Percentiles rank a stretch among this genome's conserved stretches.
phyloP scores from a whole-genome alignment of 2,113 vertebrate genomes.

The Lagenorhynchus albirostris region DNA sequence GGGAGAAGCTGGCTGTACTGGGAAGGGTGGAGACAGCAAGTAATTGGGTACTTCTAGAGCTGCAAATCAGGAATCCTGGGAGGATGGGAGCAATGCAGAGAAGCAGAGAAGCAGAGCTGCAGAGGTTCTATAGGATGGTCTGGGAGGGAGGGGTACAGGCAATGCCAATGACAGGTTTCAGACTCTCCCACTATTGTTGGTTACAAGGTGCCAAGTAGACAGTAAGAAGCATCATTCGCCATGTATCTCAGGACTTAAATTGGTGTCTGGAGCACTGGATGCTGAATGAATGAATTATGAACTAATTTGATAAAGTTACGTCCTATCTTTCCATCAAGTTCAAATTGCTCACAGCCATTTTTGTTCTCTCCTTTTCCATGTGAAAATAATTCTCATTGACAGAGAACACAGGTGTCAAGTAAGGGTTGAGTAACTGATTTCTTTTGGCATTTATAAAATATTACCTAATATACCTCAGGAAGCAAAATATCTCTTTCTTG shows the following conservation, averaged over 20 bases:
- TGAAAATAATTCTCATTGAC: not conserved
- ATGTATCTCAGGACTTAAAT: not conserved
- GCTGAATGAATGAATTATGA: not conserved
- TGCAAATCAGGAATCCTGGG: not conserved
- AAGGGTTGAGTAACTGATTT: not conserved
- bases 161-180: not conserved
- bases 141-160: not conserved
- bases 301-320: not conserved
- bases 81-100: not conserved
- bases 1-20: not conserved
- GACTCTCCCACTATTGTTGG: not conserved
- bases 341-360: not conserved
- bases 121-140: not conserved
- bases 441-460: not conserved
- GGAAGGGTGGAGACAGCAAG: not conserved
- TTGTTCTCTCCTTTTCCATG: not conserved
- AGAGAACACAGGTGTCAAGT: not conserved
- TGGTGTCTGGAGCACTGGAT: not conserved
- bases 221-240: not conserved
- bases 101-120: not conserved
- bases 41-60: not conserved
- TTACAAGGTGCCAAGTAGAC: not conserved
- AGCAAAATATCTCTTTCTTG: not conserved
- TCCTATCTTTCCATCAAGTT: not conserved
- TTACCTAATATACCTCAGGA: not conserved